These are phyloP conservation scores for Coptodon rendalli DNA, from an alignment of 2,113 vertebrate species.

Conservation along the genomic window DNA sequence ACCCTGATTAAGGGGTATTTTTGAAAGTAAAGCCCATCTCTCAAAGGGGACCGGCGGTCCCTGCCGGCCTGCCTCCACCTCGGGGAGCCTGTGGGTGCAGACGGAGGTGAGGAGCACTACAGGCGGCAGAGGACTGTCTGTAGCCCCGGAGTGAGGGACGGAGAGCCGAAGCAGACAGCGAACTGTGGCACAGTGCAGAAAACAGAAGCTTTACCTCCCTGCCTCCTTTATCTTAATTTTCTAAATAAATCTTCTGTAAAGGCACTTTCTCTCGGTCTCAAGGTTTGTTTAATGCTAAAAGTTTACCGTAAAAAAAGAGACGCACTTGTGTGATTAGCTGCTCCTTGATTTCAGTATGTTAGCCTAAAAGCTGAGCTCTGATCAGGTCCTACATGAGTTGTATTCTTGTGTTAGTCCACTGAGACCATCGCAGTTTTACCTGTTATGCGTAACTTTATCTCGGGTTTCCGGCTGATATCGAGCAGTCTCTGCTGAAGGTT, in stretches of 20 bases:
- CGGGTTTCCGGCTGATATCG: not conserved
- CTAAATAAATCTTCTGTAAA: accelerated
- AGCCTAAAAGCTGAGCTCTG: not conserved
- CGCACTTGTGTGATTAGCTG: not conserved
- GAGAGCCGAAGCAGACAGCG: not conserved
- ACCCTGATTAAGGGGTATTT: not conserved
- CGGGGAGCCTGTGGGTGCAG: not conserved
- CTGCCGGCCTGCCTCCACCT: not conserved
- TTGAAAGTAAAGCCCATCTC: not conserved
- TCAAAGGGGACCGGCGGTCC: not conserved
- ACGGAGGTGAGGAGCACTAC: accelerated
- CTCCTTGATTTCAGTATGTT: accelerated
- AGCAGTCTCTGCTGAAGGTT: not conserved
- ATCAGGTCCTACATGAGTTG: not conserved
- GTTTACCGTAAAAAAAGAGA: not conserved
- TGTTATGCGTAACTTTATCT: not conserved
- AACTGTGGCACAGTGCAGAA: not conserved
- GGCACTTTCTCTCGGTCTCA: not conserved
- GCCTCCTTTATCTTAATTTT: not conserved
- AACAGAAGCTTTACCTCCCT: accelerated
- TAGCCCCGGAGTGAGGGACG: not conserved
- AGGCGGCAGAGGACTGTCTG: not conserved
- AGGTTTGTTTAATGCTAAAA: accelerated
- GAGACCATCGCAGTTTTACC: not conserved
- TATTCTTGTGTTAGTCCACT: not conserved